phyloP scores from a whole-genome alignment of 2,888 invertebrate species.

The Caenorhabditis sp. region DNA sequence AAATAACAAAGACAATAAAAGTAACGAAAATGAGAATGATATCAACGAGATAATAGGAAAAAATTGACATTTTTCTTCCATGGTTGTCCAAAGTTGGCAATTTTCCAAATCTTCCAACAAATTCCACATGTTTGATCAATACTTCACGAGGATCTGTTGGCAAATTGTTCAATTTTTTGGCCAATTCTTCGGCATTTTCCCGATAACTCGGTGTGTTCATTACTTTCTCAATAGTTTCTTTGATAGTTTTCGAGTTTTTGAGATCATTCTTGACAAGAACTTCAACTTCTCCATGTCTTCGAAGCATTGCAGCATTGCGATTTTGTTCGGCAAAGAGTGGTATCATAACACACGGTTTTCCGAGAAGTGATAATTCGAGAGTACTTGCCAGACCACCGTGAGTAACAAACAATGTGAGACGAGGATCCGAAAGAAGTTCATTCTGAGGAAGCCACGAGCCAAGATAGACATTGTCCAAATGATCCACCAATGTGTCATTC shows the following conservation, averaged over 20 bases:
- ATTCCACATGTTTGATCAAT: constrained; percentile 39
- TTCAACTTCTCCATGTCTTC: constrained; percentile 33
- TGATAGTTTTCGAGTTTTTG: constrained; percentile 6
- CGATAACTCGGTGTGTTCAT: constrained; percentile 8
- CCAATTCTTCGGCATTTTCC: constrained; percentile 30
- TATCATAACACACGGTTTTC: constrained; percentile 28
- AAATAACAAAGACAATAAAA: not conserved
- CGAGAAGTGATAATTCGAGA: constrained; percentile 19
- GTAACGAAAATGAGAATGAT: not conserved
- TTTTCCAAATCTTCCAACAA: constrained; percentile 19
- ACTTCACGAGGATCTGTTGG: constrained; percentile 45
- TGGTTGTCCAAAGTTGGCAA: constrained; percentile 17
- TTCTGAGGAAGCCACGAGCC: constrained; percentile 53
- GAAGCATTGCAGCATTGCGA: constrained; percentile 36
- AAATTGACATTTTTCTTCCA: constrained; percentile 7
- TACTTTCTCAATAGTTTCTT: constrained; percentile 2
- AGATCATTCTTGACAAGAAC: constrained; percentile 43
- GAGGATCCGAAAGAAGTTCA: constrained; percentile 37
- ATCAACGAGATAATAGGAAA: constrained; percentile 11
- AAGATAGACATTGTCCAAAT: constrained; percentile 46
- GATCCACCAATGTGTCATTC: constrained; percentile 10
- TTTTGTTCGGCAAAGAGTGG: constrained; percentile 34
- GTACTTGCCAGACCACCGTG: constrained; percentile 28
- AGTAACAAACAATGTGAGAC: constrained; percentile 24
- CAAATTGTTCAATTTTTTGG: constrained; percentile 39